Conservation (phyloP, 1,140 invertebrate genomes). For the Littorina saxatilis region DNA sequence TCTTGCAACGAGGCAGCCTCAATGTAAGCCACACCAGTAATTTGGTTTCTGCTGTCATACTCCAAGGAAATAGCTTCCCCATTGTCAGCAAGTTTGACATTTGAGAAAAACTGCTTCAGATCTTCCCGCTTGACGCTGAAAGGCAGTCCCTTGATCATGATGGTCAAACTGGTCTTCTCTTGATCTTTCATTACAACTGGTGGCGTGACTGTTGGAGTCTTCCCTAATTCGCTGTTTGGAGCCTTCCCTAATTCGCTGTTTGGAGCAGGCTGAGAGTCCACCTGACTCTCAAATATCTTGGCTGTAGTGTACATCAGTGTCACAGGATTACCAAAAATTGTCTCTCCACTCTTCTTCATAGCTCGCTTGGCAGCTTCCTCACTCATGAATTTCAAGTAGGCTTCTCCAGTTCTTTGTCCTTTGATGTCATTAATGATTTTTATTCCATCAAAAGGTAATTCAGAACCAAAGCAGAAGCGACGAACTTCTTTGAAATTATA, state of each 20-base stretch:
- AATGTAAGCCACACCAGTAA: constrained; percentile 82
- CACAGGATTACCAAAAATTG: constrained; percentile 62
- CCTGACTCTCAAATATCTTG: constrained; percentile 63
- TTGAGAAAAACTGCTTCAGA: constrained; percentile 57
- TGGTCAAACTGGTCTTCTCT: constrained; percentile 33
- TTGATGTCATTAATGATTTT: constrained; percentile 89
- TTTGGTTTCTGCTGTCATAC: constrained; percentile 78
- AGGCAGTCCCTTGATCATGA: constrained; percentile 56
- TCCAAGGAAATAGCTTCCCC: constrained; percentile 82
- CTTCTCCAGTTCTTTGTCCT: constrained; percentile 87
- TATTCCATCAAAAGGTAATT: constrained; percentile 88
- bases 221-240: constrained; percentile 27
- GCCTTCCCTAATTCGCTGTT: constrained; percentile 25
- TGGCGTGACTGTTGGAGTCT: constrained; percentile 3
- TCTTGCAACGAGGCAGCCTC: constrained; percentile 85
- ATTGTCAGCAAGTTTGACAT: constrained; percentile 52
- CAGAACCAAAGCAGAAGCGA: constrained; percentile 86
- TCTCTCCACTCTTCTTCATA: constrained; percentile 78
- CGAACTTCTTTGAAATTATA: constrained; percentile 82
- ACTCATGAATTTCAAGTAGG: constrained; percentile 85
- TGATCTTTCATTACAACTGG: constrained; percentile 33
- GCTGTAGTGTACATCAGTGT: constrained; percentile 61
- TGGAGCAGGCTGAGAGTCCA: constrained; percentile 31
- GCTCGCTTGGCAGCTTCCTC: constrained; percentile 83
- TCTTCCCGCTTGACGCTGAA: constrained; percentile 48